Percentiles rank a stretch among this genome's conserved stretches.
Conservation (phyloP, 2,888 invertebrate species). For the Stenchaetothrips biformis region DNA sequence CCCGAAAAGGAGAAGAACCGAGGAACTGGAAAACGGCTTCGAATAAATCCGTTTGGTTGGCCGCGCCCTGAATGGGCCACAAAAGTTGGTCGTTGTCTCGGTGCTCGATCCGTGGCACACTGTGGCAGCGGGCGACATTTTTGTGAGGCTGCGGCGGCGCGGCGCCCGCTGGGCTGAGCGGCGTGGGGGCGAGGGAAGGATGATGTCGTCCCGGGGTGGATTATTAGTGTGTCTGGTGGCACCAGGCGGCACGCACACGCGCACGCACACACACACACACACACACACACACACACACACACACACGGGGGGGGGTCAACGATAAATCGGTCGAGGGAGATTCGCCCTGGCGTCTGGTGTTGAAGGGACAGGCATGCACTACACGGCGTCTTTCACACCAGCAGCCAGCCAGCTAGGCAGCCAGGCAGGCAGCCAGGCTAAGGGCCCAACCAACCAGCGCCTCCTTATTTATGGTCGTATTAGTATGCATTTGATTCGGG, state of each 20-base stretch:
- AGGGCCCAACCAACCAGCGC: neutral
- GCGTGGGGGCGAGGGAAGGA: neutral
- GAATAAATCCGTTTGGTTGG: neutral
- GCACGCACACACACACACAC: neutral
- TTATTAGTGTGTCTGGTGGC: neutral
- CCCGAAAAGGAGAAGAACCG: neutral
- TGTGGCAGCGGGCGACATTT: neutral
- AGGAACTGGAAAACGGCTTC: neutral
- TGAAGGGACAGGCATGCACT: neutral
- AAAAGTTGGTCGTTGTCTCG: neutral
- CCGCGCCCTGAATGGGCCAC: neutral
- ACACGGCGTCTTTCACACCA: neutral
- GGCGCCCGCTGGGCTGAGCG: neutral
- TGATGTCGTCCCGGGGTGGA: neutral
- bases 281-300: neutral
- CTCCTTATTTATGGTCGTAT: conserved; percentile 18
- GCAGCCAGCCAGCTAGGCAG: neutral
- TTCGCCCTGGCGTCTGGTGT: neutral
- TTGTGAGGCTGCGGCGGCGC: neutral
- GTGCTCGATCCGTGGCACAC: neutral
- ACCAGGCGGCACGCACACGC: neutral
- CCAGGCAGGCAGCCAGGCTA: neutral
- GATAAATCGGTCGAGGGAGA: neutral
- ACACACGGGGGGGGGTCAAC: neutral
- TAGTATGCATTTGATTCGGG: conserved; percentile 21